A percentile compares a stretch with the other conserved stretches of the same genome.
These are phyloP conservation scores for Etia nguti DNA, from an alignment of 2,113 vertebrate genomes.

Conservation along the genomic window DNA sequence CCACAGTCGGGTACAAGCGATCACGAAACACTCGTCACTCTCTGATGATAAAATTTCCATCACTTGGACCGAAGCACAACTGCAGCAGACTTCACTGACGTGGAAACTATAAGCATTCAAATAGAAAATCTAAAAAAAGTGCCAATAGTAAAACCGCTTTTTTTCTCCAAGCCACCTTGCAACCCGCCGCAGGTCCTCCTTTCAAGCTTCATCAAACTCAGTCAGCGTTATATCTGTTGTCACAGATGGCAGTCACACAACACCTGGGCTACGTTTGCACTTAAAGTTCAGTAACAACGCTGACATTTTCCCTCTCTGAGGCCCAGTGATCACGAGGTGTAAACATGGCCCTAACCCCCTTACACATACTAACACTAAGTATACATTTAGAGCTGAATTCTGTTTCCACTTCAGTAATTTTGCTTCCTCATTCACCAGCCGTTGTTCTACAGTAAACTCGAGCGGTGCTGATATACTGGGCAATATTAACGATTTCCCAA, in stretches of 20 bases:
- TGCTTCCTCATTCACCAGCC: not conserved
- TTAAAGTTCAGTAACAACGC: not conserved
- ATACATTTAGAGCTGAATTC: not conserved
- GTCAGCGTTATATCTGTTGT: not conserved
- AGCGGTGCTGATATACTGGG: fast-evolving
- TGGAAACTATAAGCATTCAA: not conserved
- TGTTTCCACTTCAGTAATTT: not conserved
- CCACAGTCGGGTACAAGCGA: not conserved
- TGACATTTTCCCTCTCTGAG: not conserved
- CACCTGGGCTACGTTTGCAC: not conserved
- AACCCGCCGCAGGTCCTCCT: not conserved
- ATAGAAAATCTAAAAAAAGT: not conserved
- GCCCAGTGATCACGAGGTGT: not conserved
- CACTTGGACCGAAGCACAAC: not conserved
- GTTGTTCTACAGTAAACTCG: not conserved
- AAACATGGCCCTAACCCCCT: not conserved
- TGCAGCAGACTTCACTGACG: not conserved
- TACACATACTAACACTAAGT: not conserved
- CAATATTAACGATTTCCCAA: not conserved
- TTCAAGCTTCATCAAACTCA: no score
- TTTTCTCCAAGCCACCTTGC: not conserved
- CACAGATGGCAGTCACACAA: not conserved
- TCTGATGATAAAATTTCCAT: not conserved
- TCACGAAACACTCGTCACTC: not conserved
- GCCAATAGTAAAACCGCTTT: not conserved